Evolutionary conservation across 2,797 vertebrate genomes (phyloP).

Genomic region (Smutsia gigantea): DNA sequence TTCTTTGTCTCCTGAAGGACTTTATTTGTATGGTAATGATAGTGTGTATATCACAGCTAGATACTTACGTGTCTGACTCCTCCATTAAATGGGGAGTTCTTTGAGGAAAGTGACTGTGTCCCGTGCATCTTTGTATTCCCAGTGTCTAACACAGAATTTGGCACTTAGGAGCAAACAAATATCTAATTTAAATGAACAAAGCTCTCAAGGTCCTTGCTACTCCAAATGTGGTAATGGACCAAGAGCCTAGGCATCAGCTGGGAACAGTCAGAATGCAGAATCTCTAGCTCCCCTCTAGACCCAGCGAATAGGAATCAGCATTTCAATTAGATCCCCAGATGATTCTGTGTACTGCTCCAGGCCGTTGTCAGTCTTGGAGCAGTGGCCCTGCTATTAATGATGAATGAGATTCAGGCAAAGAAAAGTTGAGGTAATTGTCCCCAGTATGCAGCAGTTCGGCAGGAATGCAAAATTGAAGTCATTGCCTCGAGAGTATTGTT

Average conservation of each 20-base stretch:
- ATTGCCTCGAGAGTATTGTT: background rate
- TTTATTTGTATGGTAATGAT: background rate
- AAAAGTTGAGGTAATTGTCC: background rate
- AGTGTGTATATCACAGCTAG: background rate
- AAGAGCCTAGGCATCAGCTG: background rate
- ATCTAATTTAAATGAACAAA: background rate
- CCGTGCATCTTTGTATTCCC: background rate
- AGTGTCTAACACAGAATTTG: background rate
- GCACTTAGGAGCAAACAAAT: background rate
- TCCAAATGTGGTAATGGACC: background rate
- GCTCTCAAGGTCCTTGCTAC: background rate
- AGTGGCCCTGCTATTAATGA: background rate
- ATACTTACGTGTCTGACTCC: background rate
- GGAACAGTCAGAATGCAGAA: background rate
- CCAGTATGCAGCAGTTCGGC: background rate
- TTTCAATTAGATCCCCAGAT: background rate
- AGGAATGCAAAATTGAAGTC: background rate
- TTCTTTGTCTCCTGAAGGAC: conserved; percentile 5
- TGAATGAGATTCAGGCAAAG: background rate
- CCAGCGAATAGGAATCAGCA: background rate
- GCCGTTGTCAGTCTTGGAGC: background rate
- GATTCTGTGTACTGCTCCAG: background rate
- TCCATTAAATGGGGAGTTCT: background rate
- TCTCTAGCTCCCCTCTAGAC: background rate
- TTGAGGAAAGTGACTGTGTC: background rate